Conservation (phyloP, 2,888 invertebrate genomes). For the Phengaris arion region DNA sequence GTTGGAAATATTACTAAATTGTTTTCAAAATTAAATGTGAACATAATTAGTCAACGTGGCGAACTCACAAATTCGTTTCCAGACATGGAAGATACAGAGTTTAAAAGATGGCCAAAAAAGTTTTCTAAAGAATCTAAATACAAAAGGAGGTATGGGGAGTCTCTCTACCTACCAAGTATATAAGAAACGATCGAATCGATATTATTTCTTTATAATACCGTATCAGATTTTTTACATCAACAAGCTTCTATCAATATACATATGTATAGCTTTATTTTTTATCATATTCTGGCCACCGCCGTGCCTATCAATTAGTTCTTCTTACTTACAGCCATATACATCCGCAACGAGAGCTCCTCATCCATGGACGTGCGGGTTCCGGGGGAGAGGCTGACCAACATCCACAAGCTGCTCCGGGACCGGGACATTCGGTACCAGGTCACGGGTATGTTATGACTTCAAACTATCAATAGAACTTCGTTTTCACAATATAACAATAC, state of each 20-base stretch:
- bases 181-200: too few species aligned
- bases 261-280: too few species aligned
- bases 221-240: too few species aligned
- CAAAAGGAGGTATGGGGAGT: slow-evolving; percentile 60
- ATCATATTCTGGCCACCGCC: too few species aligned
- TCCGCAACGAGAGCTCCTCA: slow-evolving; percentile 52
- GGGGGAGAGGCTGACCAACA: slow-evolving; percentile 50
- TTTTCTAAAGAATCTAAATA: slow-evolving; percentile 63
- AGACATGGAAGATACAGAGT: slow-evolving; percentile 69
- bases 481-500: too few species aligned
- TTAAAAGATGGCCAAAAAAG: slow-evolving; percentile 66
- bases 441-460: slow-evolving; percentile 35
- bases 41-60: slow-evolving; percentile 62
- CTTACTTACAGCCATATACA: slow-evolving; percentile 56
- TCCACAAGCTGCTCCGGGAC: slow-evolving; percentile 60
- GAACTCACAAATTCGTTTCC: slow-evolving; percentile 57
- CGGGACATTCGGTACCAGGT: slow-evolving; percentile 57
- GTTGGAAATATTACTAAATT: not conserved
- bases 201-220: too few species aligned
- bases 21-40: slow-evolving; percentile 35
- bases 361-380: slow-evolving; percentile 61
- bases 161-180: not conserved
- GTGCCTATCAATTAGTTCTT: not conserved
- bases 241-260: too few species aligned
- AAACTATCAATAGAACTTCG: too few species aligned